A percentile compares a stretch with the other conserved stretches of the same genome.
Evolutionary conservation across 2,888 invertebrate genomes (phyloP).

Genomic region (Halictus ligatus): DNA sequence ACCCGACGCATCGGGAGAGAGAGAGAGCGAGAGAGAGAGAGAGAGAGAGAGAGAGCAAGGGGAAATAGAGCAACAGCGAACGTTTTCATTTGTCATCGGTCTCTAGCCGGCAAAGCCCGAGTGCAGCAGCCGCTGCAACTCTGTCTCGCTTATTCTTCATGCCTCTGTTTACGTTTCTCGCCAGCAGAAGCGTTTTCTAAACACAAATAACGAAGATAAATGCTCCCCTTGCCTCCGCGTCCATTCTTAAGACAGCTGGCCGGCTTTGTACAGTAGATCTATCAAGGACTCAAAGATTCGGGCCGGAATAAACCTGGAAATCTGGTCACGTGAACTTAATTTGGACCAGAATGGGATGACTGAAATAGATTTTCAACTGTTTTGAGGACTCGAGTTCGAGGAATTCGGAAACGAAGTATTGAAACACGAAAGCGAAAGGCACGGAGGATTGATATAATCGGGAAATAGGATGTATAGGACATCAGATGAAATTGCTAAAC

Average conservation of each 20-base stretch:
- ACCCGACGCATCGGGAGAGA: not conserved
- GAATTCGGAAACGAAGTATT: not conserved
- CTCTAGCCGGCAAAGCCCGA: not conserved
- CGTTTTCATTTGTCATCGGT: constrained; percentile 7
- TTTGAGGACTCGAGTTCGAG: not conserved
- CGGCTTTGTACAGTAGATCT: not conserved
- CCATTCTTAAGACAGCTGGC: not conserved
- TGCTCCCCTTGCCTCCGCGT: not conserved
- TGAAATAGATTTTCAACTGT: not conserved
- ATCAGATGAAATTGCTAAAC: too few species aligned
- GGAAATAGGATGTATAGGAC: too few species aligned
- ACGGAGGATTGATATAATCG: too few species aligned
- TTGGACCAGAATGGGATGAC: not conserved
- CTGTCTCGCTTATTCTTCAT: not conserved
- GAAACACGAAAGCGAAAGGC: too few species aligned
- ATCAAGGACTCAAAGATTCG: not conserved
- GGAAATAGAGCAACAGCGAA: not conserved
- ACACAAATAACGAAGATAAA: constrained; percentile 13
- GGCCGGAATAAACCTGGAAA: not conserved
- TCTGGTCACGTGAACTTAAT: not conserved
- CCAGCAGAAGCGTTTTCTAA: not conserved
- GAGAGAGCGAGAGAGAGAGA: too few species aligned
- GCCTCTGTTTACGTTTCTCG: not conserved
- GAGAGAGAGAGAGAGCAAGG: not conserved
- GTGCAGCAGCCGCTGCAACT: not conserved